These are phyloP conservation scores for Plusia festucae DNA, from an alignment of 2,888 invertebrate genomes.

Conservation along the genomic window DNA sequence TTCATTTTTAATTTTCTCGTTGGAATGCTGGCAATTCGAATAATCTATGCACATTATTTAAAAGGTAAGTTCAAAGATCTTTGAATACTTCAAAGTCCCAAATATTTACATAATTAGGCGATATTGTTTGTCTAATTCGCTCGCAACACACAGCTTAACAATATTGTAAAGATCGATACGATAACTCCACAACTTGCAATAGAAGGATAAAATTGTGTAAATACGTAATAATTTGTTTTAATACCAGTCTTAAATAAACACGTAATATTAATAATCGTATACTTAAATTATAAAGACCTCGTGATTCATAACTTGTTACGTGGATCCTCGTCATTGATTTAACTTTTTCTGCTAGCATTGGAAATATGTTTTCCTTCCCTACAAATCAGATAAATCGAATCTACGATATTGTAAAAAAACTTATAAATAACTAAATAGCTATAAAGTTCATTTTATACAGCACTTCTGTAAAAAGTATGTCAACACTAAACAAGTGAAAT, in stretches of 20 bases:
- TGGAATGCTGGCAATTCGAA: conserved; percentile 17
- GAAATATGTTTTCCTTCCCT: conserved; percentile 5
- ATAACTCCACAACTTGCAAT: neutral
- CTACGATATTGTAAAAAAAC: too few species aligned
- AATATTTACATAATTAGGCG: neutral
- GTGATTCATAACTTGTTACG: conserved; percentile 6
- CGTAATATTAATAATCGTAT: neutral
- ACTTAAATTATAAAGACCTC: neutral
- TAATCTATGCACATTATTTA: conserved; percentile 21
- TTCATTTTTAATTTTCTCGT: conserved; percentile 13
- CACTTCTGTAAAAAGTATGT: neutral
- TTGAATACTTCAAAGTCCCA: neutral
- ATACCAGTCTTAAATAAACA: neutral
- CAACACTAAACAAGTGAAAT: conserved; percentile 7
- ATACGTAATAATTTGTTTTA: neutral
- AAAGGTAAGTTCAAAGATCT: conserved; percentile 24
- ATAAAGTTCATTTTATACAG: neutral
- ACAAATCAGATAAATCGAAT: neutral
- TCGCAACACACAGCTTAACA: too few species aligned
- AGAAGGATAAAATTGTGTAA: neutral
- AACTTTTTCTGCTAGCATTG: neutral
- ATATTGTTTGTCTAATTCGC: neutral
- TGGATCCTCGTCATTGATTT: neutral
- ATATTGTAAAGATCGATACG: too few species aligned
- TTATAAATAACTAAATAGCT: too few species aligned